Percentiles rank a stretch among this genome's conserved stretches.
phyloP scores from a whole-genome alignment of 2,797 vertebrate genomes.

The Sphenopsis melanotis region DNA sequence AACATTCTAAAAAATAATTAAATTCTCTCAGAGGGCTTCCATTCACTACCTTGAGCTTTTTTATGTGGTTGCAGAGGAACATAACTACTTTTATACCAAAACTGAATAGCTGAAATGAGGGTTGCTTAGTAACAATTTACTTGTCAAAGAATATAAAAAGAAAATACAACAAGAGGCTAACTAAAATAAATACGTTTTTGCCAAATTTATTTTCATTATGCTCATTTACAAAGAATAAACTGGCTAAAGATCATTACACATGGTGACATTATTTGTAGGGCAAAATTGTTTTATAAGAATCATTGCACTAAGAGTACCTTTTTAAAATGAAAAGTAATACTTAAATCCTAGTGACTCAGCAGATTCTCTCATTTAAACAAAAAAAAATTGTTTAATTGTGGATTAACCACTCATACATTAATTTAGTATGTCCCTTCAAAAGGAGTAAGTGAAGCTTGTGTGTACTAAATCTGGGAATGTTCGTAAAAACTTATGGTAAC shows the following conservation, averaged over 20 bases:
- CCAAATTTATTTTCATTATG: conserved; percentile 15
- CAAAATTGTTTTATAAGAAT: not conserved
- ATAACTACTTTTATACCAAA: not conserved
- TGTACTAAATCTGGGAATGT: conserved; percentile 28
- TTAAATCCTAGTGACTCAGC: conserved; percentile 29
- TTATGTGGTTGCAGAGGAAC: not conserved
- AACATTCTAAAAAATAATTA: not conserved
- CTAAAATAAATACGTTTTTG: not conserved
- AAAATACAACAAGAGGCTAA: conserved; percentile 1
- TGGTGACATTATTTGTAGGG: not conserved
- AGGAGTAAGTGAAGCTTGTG: not conserved
- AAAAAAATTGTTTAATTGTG: conserved; percentile 8
- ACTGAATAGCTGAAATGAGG: not conserved
- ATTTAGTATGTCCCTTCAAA: not conserved
- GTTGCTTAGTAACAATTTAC: not conserved
- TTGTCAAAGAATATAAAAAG: not conserved
- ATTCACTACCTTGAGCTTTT: conserved; percentile 1
- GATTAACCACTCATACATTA: not conserved
- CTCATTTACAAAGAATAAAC: conserved; percentile 13
- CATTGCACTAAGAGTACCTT: not conserved
- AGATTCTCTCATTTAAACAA: conserved; percentile 40
- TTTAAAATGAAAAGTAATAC: not conserved
- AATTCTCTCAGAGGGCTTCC: not conserved
- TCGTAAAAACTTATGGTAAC: not conserved
- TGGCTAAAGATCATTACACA: not conserved